Evolutionary conservation across 92 coral and sea anemone genomes (phyloP), one percentile per base, ranked within the genome.

Genomic region (Muricea muricata): DNA sequence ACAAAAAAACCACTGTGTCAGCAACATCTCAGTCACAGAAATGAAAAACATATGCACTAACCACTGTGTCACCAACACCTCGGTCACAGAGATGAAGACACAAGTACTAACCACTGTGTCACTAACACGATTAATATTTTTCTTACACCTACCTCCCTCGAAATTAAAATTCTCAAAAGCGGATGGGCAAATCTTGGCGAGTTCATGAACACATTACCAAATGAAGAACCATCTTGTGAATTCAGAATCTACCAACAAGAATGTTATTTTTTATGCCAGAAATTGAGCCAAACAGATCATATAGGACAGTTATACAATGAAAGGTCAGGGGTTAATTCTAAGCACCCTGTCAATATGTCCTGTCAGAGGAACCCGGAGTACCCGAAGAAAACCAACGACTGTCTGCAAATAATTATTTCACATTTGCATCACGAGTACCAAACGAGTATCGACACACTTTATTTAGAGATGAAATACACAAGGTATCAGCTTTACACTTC

Each of bases 111-210:
- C 28, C 65, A 4, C 65, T 25, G 24, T 55, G 65, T 37, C 42
- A 6, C n/a, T 6, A 7, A 2, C 37, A 56, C 31, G 29, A 0
- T 8, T 8, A 18, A 15, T 56, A 8, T 0, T 40, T 20, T 60
- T 56, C 54, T n/a, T 20, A 83, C 29, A 37, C 32, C 52, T 57
- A 97, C 99, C 97, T 97, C 98, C 89, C 97, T 92, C 14, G 99
- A 72, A 79, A 87, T 92, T 26, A 97, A 87, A 46, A 97, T 68
- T 58, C 98, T 90, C 35, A 97, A 78, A 41, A 92, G 61, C 7
- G 93, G 91, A 89, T 94, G 90, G 39, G 91, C 72, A 85, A 93
- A 92, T 26, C 86, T 86, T 6, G 94, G 55, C 32, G 88, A 93
- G 65, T 56, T 77, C 63, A 85, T 87, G 82, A 94, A 70, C 0